Base-by-base conservation (phyloP, 23 tunicate genomes). In the Corella eumyota region DNA sequence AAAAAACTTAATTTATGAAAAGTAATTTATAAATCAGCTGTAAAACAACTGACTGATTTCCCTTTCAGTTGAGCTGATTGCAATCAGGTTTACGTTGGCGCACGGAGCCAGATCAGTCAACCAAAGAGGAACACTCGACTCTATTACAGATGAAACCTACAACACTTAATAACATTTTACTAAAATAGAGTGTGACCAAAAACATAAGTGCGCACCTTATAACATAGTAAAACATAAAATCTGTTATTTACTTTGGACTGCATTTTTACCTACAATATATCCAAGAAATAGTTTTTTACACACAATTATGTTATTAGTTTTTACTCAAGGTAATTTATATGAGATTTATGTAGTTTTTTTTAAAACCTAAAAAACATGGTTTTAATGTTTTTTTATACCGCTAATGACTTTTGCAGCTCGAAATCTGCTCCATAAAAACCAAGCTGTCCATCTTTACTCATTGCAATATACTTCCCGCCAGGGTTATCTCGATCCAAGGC, bases 361-460 rank as follows among this genome's bases (percentile, higher is more conserved):
- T n/a, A n/a, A n/a, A n/a, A n/a, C n/a, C n/a, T n/a, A n/a, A n/a
- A n/a, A n/a, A n/a, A n/a, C n/a, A n/a, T n/a, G n/a, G n/a, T n/a
- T n/a, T n/a, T n/a, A n/a, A n/a, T n/a, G n/a, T n/a, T n/a, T n/a
- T n/a, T n/a, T 30, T 71, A 30, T 33, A 88, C 96, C 36, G 75
- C 73, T 4, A 72, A n/a, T 11, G 88, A 37, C 54, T 73, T 78
- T 38, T 56, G 77, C 27, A 88, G 45, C 29, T 88, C 88, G 26
- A 65, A 68, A 31, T 78, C 87, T 1, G 61, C 15, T 13, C 73
- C 63, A 50, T 88, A 88, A 19, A 78, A 32, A 1, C 81, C 81
- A 32, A 88, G 59, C 40, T 67, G 79, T 11, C 96, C 96, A 48
- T 88, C 96, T 36, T 88, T 88, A 62, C 96, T 88, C 21, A 88